These are phyloP conservation scores for Xanthorhoe designata DNA, from an alignment of 2,888 invertebrate species.

Conservation along the genomic window DNA sequence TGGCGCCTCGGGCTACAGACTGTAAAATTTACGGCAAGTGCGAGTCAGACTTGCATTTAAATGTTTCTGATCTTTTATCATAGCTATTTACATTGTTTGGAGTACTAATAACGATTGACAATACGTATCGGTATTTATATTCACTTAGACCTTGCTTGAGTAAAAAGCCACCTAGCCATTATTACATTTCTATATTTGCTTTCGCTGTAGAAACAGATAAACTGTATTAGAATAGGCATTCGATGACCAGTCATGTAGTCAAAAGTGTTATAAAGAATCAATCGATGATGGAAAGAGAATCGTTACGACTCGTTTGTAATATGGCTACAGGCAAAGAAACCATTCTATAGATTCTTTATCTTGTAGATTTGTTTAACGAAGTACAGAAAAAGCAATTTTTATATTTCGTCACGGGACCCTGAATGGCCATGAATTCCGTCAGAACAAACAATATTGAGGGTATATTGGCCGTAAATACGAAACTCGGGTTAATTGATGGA, in stretches of 20 bases:
- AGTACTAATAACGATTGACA: not conserved
- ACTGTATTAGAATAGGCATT: no score
- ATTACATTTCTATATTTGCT: no score
- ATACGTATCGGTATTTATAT: not conserved
- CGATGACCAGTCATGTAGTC: no score
- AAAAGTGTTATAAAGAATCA: no score
- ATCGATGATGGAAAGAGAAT: no score
- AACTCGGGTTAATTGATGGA: constrained; percentile 52
- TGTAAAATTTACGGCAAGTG: constrained; percentile 25
- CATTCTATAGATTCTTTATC: no score
- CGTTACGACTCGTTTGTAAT: no score
- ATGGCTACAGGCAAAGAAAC: no score
- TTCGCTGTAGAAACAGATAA: no score
- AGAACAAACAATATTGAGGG: constrained; percentile 37
- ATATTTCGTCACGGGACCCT: constrained; percentile 14
- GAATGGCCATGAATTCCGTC: constrained; percentile 24
- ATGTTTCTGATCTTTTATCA: not conserved
- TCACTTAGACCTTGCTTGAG: no score
- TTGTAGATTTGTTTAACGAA: not conserved
- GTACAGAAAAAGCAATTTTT: not conserved
- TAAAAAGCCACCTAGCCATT: no score
- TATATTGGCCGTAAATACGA: constrained; percentile 45
- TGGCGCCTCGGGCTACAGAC: constrained; percentile 34
- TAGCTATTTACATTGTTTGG: not conserved
- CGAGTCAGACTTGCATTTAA: not conserved